These are phyloP conservation scores for Gortyna flavago DNA, from an alignment of 2,888 invertebrate species.

Conservation along the genomic window DNA sequence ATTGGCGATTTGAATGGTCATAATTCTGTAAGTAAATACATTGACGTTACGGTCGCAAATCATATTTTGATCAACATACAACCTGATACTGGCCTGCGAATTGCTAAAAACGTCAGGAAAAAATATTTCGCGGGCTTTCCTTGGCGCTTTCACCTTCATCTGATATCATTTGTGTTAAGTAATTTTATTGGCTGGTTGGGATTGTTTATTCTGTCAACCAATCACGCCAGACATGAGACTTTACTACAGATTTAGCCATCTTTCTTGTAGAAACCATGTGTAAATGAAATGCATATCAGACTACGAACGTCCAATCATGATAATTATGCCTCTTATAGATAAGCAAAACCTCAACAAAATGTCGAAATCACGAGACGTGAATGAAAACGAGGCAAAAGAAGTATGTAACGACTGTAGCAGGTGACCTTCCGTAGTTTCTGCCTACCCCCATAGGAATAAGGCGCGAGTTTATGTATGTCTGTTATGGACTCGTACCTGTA, in stretches of 20 bases:
- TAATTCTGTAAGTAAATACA: not conserved
- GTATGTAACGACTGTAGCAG: no score
- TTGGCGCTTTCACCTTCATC: not conserved
- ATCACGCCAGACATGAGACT: not conserved
- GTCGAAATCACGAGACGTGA: no score
- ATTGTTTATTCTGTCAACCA: not conserved
- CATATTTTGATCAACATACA: not conserved
- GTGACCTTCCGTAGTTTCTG: no score
- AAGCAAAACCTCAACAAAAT: no score
- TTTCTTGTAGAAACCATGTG: not conserved
- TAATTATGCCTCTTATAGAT: not conserved
- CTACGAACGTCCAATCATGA: not conserved
- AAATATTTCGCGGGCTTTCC: not conserved
- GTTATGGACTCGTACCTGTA: no score
- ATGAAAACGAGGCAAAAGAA: no score
- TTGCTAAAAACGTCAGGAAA: not conserved
- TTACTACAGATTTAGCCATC: not conserved
- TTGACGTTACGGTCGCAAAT: not conserved
- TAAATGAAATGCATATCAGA: slow-evolving; percentile 25
- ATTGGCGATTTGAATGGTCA: not conserved
- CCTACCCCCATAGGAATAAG: no score
- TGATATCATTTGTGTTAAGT: no score
- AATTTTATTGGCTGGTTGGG: not conserved
- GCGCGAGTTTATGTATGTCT: no score
- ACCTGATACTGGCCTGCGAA: not conserved